These are phyloP conservation scores for Ailurus styani DNA, from an alignment of 2,113 vertebrate species.

Conservation along the genomic window DNA sequence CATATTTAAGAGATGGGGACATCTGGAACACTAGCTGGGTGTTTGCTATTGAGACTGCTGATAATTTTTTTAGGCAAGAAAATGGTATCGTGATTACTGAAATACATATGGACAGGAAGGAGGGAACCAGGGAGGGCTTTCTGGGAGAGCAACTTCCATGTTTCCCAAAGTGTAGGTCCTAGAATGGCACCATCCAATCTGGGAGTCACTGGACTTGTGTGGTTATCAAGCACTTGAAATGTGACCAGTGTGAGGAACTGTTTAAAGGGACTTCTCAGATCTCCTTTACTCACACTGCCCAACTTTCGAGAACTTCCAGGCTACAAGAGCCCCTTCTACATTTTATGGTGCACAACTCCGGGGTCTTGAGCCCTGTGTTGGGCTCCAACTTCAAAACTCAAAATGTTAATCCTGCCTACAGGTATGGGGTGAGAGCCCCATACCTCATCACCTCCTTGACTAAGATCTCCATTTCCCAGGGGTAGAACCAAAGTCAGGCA, in stretches of 20 bases:
- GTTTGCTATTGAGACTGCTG: neutral
- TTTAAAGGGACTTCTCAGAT: neutral
- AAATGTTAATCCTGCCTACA: neutral
- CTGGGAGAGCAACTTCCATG: neutral
- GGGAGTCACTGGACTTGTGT: neutral
- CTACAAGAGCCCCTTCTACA: neutral
- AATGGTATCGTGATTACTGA: neutral
- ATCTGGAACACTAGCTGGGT: neutral
- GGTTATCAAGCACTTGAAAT: neutral
- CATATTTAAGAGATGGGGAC: neutral
- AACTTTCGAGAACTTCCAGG: neutral
- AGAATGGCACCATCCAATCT: neutral
- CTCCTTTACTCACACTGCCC: neutral
- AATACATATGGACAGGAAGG: neutral
- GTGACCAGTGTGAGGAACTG: neutral
- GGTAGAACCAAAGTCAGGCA: neutral
- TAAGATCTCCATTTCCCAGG: neutral
- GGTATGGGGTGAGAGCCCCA: neutral
- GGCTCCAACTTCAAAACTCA: constrained; percentile 1
- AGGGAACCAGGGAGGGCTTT: neutral
- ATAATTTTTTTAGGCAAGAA: neutral
- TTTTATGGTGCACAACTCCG: neutral
- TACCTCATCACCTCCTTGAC: neutral
- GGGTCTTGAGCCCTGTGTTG: too few relatives aligned
- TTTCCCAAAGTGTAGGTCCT: neutral